phyloP scores from a whole-genome alignment of 2,888 invertebrate genomes.

The Antheraea yamamai region DNA sequence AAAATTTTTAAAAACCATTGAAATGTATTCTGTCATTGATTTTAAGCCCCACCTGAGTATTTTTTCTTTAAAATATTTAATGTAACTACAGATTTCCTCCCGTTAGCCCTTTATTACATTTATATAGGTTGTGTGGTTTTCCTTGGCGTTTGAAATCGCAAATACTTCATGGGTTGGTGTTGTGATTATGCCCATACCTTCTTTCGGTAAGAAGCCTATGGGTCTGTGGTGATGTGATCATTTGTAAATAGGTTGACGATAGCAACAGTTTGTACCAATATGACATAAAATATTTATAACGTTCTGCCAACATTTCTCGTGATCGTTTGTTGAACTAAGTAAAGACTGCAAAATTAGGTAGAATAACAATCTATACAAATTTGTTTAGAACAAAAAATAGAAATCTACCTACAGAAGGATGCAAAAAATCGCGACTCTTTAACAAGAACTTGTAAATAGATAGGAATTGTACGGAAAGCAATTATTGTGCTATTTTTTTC shows the following conservation, averaged over 20 bases:
- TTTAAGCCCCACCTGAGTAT: no score
- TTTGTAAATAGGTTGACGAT: neutral
- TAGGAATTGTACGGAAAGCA: slow-evolving; percentile 22
- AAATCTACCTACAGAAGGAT: neutral
- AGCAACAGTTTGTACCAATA: neutral
- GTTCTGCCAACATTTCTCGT: neutral
- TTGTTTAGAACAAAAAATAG: neutral
- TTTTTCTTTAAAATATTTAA: no score
- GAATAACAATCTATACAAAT: neutral
- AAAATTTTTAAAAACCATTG: no score
- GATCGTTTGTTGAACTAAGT: neutral
- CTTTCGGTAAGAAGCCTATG: no score
- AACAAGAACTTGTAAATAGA: slow-evolving; percentile 1
- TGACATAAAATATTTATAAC: neutral
- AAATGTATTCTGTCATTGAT: no score
- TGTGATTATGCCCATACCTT: no score
- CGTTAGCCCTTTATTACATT: no score
- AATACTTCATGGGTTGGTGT: no score
- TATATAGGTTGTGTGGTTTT: no score
- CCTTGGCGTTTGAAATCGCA: no score
- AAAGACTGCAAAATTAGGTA: slow-evolving; percentile 1
- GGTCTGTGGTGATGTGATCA: neutral
- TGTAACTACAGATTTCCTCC: no score
- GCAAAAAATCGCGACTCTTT: slow-evolving; percentile 29
- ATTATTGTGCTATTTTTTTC: slow-evolving; percentile 28